Conservation (phyloP, 2,888 invertebrate genomes). For the Odontothrips loti region DNA sequence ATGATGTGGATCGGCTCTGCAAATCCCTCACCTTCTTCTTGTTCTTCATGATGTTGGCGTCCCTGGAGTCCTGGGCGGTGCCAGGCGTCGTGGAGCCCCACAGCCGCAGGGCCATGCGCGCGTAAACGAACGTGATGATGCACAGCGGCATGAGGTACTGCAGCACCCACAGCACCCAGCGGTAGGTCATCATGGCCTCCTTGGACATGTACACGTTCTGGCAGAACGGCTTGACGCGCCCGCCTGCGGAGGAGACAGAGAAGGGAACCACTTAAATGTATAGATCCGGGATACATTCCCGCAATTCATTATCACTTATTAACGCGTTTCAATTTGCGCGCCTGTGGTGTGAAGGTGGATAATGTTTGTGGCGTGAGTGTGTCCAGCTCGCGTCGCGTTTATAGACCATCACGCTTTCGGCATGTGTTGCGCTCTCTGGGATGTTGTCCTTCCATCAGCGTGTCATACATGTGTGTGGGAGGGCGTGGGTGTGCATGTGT, state of each 20-base stretch:
- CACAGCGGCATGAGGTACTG: constrained; percentile 55
- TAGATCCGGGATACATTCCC: no score
- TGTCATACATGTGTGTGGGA: no score
- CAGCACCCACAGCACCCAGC: constrained; percentile 54
- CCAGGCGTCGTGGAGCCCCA: constrained; percentile 53
- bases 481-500: no score
- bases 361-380: no score
- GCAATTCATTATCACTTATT: no score
- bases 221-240: constrained; percentile 51
- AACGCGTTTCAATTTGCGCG: no score
- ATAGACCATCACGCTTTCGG: no score
- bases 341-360: no score
- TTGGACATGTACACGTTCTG: constrained; percentile 53
- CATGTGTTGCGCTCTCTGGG: no score
- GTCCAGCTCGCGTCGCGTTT: no score
- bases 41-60: constrained; percentile 51
- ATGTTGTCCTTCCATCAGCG: no score
- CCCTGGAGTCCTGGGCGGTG: constrained; percentile 49
- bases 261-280: background rate
- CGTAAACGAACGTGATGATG: constrained; percentile 54
- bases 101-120: constrained; percentile 51
- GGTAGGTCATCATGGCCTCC: constrained; percentile 55
- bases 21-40: constrained; percentile 50
- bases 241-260: constrained; percentile 4
- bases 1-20: no score